phyloP scores from a whole-genome alignment of 2,888 invertebrate genomes.

The Nycteola revayana region DNA sequence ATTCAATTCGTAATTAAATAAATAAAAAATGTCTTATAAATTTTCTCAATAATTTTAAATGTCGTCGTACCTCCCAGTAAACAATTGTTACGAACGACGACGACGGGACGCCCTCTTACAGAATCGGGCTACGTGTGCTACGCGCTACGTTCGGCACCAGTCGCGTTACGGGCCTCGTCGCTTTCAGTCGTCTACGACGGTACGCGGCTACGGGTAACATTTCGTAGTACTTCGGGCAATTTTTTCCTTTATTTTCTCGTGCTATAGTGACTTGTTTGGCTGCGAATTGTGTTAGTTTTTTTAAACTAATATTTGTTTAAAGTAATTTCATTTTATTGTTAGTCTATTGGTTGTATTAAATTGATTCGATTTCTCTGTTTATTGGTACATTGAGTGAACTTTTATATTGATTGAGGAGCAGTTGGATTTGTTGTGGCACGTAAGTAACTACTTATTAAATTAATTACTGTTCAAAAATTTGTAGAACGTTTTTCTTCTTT shows the following conservation, averaged over 20 bases:
- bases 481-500: no score
- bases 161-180: constrained; percentile 43
- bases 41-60: no score
- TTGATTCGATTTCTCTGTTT: constrained; percentile 16
- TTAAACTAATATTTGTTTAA: constrained; percentile 16
- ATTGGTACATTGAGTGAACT: constrained; percentile 32
- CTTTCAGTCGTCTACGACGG: constrained; percentile 51
- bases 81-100: no score
- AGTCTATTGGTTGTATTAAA: constrained; percentile 8
- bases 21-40: no score
- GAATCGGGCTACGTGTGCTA: constrained; percentile 11
- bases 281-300: constrained; percentile 8
- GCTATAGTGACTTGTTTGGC: constrained; percentile 9
- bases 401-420: constrained; percentile 28
- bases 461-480: no score
- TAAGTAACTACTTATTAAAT: constrained; percentile 16
- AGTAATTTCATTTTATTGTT: constrained; percentile 14
- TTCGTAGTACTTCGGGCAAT: constrained; percentile 10
- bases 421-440: constrained; percentile 15
- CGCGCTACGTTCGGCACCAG: constrained; percentile 43
- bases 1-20: constrained; percentile 1
- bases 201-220: constrained; percentile 17
- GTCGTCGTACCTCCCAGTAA: no score
- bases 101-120: no score
- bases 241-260: constrained; percentile 23